Base-by-base conservation (phyloP, 2,113 vertebrate genomes). In the Corynorhinus townsendii region DNA sequence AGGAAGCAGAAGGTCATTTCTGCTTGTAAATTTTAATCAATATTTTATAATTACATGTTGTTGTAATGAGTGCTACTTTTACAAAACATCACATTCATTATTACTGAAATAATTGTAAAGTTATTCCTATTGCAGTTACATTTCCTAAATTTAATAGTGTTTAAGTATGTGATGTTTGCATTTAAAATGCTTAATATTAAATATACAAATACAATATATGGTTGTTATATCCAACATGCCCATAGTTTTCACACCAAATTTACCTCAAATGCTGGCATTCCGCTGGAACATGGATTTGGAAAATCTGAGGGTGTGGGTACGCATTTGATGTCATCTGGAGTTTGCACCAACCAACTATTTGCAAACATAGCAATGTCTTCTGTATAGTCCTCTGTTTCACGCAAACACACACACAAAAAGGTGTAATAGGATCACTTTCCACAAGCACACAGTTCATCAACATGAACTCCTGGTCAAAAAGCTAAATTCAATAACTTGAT, bases 341-440 rank as follows among this genome's bases (percentile, higher is more conserved):
- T 98, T 96, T 99, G 99, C 83, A 99, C 98, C 15, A 96, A 96
- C 99, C 99, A 99, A 94, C 99, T 99, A 98, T 99, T 99, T 83
- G 98, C 99, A 99, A 99, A 99, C 96, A 98, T 97, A 81, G 99
- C 99, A 88, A 99, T 98, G 72, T 99, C 99, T 95, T 99, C 99
- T 85, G 99, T 99, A 85, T 97, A 96, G 96, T 98, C 98, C 95
- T 92, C 98, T 96, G 91, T 97, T 98, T 73, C 56, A 97, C 35
- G 90, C 73, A 97, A 95, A 97, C 4, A 96, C 47, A 95, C 14
- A 90, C n/a, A 83, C 0, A 89, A 0, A 81, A 33, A n/a, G 7
- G 14, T 96, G 11, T 28, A 76, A 97, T 20, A 68, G 4, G 2
- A 91, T 77, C 40, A 86, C 72, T 92, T 95, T 90, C 45, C 75